Percentiles rank a stretch among this genome's conserved stretches.
phyloP scores from a whole-genome alignment of 2,113 vertebrate genomes.

The Ammodytes marinus region DNA sequence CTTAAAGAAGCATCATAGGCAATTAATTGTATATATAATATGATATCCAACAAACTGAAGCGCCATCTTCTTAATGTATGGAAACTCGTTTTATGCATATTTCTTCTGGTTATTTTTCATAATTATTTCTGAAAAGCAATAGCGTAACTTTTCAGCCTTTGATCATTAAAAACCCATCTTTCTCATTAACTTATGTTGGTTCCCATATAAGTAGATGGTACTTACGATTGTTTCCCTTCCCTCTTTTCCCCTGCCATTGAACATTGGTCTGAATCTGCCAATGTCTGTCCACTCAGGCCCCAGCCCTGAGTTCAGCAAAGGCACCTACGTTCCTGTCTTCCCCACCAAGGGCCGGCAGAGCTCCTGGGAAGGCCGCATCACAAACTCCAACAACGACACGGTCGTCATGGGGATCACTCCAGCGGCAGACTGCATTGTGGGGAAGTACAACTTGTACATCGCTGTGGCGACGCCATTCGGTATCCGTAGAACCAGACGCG shows the following conservation, averaged over 20 bases:
- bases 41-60: background rate
- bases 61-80: background rate
- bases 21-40: background rate
- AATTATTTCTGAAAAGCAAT: too few species aligned
- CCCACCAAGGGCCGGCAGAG: slow-evolving; percentile 81
- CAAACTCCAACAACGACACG: slow-evolving; percentile 69
- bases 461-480: slow-evolving; percentile 91
- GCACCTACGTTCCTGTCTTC: slow-evolving; percentile 91
- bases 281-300: slow-evolving; percentile 80
- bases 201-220: background rate
- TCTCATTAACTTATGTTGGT: background rate
- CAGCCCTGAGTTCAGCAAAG: slow-evolving; percentile 92
- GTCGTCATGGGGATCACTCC: slow-evolving; percentile 90
- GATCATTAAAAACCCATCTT: background rate
- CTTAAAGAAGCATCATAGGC: background rate
- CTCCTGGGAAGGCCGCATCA: slow-evolving; percentile 88
- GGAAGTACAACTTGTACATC: slow-evolving; percentile 92
- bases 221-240: too few species aligned
- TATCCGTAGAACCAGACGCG: slow-evolving; percentile 88
- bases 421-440: slow-evolving; percentile 88
- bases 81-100: too few species aligned
- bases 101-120: too few species aligned
- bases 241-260: too few species aligned
- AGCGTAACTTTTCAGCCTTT: background rate
- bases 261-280: background rate